A percentile compares a stretch with the other conserved stretches of the same genome.
Conservation (phyloP, 2,888 invertebrate genomes). For the Drosophila pseudotakahashii region DNA sequence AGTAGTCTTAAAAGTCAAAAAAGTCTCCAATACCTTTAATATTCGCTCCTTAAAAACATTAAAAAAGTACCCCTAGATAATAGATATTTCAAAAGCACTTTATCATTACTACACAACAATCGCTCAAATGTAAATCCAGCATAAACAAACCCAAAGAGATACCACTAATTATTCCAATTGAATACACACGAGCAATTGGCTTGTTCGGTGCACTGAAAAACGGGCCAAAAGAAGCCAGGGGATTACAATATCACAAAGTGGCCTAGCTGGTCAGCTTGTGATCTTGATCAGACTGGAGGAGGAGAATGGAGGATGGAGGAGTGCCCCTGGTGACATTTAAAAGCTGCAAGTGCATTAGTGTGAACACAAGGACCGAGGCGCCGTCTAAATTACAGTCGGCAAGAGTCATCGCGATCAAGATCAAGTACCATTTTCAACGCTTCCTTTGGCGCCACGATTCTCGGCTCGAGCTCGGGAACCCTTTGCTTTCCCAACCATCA, state of each 20-base stretch:
- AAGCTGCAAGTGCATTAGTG: constrained; percentile 81
- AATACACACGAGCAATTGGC: constrained; percentile 57
- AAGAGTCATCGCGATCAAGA: constrained; percentile 63
- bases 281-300: constrained; percentile 3
- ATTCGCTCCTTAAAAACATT: no score
- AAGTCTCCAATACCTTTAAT: no score
- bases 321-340: constrained; percentile 70
- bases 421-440: constrained; percentile 74
- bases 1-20: no score
- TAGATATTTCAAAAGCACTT: neutral
- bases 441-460: constrained; percentile 78
- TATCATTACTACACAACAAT: neutral
- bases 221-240: constrained; percentile 10
- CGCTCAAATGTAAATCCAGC: neutral
- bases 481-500: constrained; percentile 45
- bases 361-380: constrained; percentile 82
- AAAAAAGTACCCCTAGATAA: no score
- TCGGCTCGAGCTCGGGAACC: constrained; percentile 49
- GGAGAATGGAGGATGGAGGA: constrained; percentile 14
- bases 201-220: constrained; percentile 27
- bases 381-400: constrained; percentile 81
- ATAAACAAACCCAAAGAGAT: constrained; percentile 45
- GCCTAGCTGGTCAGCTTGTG: constrained; percentile 14
- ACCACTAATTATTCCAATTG: constrained; percentile 70
- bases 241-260: constrained; percentile 50